Base-by-base conservation (phyloP, 1,140 invertebrate species). In the Drosophila bocki region DNA sequence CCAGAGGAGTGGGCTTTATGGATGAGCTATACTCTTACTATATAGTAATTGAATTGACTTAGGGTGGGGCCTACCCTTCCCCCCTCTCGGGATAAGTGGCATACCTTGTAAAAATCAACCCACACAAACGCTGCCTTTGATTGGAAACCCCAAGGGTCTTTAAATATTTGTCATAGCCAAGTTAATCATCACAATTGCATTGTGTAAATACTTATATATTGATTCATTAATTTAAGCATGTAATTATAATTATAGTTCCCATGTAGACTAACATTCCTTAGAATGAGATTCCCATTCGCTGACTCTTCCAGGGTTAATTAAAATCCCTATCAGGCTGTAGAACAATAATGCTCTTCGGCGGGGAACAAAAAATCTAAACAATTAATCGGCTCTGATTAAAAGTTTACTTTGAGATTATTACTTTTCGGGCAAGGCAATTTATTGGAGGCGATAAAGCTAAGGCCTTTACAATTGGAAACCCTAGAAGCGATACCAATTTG, bases 341-440 rank as follows among this genome's bases (percentile, higher is more conserved):
- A 42, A 35, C 48, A 69, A 35, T 22, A 45, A 48, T 68, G 26
- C 39, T 22, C 8, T 19, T 19, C 2, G 12, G 42, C 0, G 3
- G 45, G 8, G 8, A 33, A 33, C 7, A 22, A 48, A 35, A 68
- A 57, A 71, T 71, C 51, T 51, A 17, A n/a, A 37, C 53, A 59
- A 59, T 59, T 72, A 71, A 72, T 71, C 67, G 37, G 32, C 13
- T 32, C 15, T 71, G 69, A 72, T 72, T 72, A 72, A 9, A 12
- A 60, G 69, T 71, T 72, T 72, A 15, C n/a, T 60, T 42, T 37
- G 53, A 39, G 53, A 59, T 72, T 72, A 59, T 29, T 72, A 11
- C 4, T 2, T 11, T 22, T 19, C 19, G 37, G 29, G 44, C 17
- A 11, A 35, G 45, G 37, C 22, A 29, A 50, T 48, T 58, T 57